Evolutionary conservation across 2,888 invertebrate genomes (phyloP), one percentile per base, ranked within the genome.

Genomic region (Limnephilus lunatus): DNA sequence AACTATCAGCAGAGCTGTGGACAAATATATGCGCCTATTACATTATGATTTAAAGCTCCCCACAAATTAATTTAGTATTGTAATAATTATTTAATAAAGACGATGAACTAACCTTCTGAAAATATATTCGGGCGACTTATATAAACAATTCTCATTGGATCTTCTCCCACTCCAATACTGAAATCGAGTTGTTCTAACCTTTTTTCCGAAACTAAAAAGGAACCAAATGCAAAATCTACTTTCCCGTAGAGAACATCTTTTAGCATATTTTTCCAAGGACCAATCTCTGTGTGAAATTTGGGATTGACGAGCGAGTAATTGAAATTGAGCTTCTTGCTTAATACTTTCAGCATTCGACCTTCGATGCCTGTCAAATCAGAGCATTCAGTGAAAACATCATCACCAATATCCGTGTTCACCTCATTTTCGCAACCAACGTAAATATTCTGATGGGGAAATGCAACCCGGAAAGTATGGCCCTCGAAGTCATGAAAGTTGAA

Each of bases 141-240:
- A 35, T 91, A 93, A 35, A 93, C 81, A n/a, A 92, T 90, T 90
- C 88, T 92, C 83, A 93, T 90, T 11, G 93, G 93, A 83, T 93
- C 93, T 80, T 91, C 89, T 30, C 91, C 92, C 1, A 93, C 91
- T 14, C 86, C 68, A 25, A 44, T 32, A 44, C 92, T 89, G 68
- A 89, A 93, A 44, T 85, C 85, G 19, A 93, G 91, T 15, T 81
- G 89, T 44, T 92, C 85, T 7, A 32, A 68, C 85, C 93, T 89
- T 19, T 82, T 86, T 53, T 92, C 89, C n/a, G 93, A 91, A 30
- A 93, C 44, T 9, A 92, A 85, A 31, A 93, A 92, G 44, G 91
- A 88, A 2, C 93, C 93, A 35, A 93, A 91, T 80, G 91, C 93
- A 91, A 93, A 93, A 85, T 93, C 93, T 19, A 86, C 91, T 68